Base-by-base conservation (phyloP, 2,797 vertebrate species). In the Liasis olivaceus region DNA sequence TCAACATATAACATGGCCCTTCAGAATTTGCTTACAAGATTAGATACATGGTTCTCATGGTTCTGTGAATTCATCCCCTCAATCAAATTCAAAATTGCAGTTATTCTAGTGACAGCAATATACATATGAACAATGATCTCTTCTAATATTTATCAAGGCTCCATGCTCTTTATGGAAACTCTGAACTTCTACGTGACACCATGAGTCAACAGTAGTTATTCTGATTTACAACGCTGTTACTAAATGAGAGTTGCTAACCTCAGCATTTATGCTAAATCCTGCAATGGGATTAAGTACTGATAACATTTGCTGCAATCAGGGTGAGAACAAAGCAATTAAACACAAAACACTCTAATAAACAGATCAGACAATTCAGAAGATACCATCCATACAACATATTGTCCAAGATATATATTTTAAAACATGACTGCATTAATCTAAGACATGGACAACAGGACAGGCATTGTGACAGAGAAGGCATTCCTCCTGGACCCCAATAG, bases 161-260 rank as follows among this genome's bases (percentile, higher is more conserved):
- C 84, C 89, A 17, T 28, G 51, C 24, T 54, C 56, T 60, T n/a
- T 54, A n/a, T 62, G 4, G 64, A 92, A 92, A 56, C 56, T 58
- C 87, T 90, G 88, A 92, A 92, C 63, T 87, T 72, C 59, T 60
- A 92, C 90, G 56, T 87, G 56, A 93, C 84, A 93, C 12, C 28
- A 87, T 87, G 12, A 77, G 1, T 66, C 64, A 72, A 64, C 51
- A 87, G 7, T 60, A 87, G 62, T 54, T 62, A n/a, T 72, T 47
- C 47, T 56, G 22, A 22, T 90, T 58, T 87, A 77, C 13, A 77
- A 54, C 87, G 51, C 28, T 90, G 92, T 77, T 90, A 14, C 20
- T 92, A 62, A 64, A 89, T 92, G 22, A 62, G 87, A 84, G 7
- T 8, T 89, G 91, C 87, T 89, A 85, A 72, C 87, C 42, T 63